Evolutionary conservation across 2,797 vertebrate genomes (phyloP), one percentile per base, ranked within the genome.

Genomic region (Dipus sagitta): DNA sequence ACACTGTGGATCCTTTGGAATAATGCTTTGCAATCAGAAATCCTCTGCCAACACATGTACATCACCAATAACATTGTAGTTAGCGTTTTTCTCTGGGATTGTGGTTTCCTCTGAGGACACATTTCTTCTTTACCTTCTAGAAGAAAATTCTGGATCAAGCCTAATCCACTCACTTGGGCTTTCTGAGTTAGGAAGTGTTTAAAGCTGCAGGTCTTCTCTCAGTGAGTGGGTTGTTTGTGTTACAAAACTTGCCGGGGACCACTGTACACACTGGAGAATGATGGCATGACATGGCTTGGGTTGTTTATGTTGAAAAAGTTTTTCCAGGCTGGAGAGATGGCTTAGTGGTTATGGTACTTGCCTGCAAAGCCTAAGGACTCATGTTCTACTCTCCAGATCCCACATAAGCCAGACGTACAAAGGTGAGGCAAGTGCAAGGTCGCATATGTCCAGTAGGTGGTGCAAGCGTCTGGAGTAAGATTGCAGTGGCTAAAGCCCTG

Each of bases 11-110:
- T 64, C 28, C 13, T 68, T 96, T 86, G 42, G 67, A 79, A 11
- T 47, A 82, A 94, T 65, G 7, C 30, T 30, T 17, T 86, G 58
- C 58, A 54, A 60, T 96, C 86, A 67, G 74, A 95, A 91, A 80
- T 79, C 42, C 10, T 91, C 64, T 54, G 32, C 12, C 70, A 70
- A 21, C 30, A 21, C 18, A 12, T 4, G 34, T 23, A 24, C 23
- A 4, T 89, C 64, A 30, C 58, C 64, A 64, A 87, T 18, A 34
- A 0, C 14, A 75, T 3, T 1, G 3, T 23, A 20, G 76, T 62
- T 42, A 15, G 0, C 79, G 24, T 67, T 88, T 92, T 94, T 30
- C 32, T 72, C 28, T 34, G 42, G 18, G 7, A 65, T 64, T 74
- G 23, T 15, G 30, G 32, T 90, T 83, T 23, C 3, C 21, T 72